These are phyloP conservation scores for Brachionus rubens DNA, from an alignment of 1,140 invertebrate species.

Conservation along the genomic window DNA sequence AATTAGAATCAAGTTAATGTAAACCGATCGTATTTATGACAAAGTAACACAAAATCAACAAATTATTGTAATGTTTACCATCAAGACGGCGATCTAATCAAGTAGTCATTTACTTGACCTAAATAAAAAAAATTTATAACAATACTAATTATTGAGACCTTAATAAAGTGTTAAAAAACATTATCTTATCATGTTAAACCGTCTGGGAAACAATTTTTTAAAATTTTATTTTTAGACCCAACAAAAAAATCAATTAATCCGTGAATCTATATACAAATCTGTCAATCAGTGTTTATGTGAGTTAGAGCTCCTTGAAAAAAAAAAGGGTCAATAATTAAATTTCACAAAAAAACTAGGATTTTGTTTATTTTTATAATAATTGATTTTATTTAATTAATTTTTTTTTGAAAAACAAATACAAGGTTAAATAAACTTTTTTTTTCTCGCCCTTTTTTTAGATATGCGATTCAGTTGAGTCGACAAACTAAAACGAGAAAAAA, in stretches of 20 bases:
- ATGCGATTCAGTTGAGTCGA: slow-evolving; percentile 14
- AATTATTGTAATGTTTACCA: too few species aligned
- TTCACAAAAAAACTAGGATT: slow-evolving; percentile 36
- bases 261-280: background rate
- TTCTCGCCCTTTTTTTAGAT: background rate
- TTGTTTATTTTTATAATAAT: background rate
- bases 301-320: background rate
- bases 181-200: too few species aligned
- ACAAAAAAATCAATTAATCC: slow-evolving; percentile 23
- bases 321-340: slow-evolving; percentile 33
- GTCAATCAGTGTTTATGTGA: background rate
- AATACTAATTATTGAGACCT: too few species aligned
- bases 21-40: too few species aligned
- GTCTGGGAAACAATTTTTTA: too few species aligned
- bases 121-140: too few species aligned
- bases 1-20: too few species aligned
- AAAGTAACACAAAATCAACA: too few species aligned
- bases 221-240: too few species aligned
- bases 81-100: too few species aligned
- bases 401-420: slow-evolving; percentile 17
- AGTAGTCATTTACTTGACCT: too few species aligned
- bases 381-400: slow-evolving; percentile 25
- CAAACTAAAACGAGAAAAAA: background rate
- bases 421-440: slow-evolving; percentile 18
- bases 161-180: too few species aligned